These are phyloP conservation scores for Tridacna gigas DNA, from an alignment of 2,888 invertebrate species.

Conservation along the genomic window DNA sequence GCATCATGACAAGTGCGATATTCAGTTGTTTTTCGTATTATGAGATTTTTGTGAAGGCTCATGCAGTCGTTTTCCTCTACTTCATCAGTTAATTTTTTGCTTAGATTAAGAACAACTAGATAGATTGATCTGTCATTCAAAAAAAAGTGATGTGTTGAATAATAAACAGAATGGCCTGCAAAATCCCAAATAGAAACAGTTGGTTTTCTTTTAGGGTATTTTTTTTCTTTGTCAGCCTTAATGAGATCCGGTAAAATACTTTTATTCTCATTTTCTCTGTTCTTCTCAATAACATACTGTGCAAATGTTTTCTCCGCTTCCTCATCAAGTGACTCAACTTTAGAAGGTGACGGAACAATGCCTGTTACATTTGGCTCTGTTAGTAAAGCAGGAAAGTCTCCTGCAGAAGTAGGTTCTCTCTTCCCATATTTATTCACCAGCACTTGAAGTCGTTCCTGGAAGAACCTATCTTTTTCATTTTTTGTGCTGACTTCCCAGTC, in stretches of 20 bases:
- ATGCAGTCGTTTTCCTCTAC: background rate
- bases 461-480: background rate
- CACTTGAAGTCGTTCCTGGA: background rate
- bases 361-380: background rate
- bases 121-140: constrained; percentile 52
- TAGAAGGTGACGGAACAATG: no score
- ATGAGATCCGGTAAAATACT: no score
- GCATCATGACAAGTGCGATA: background rate
- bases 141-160: constrained; percentile 58
- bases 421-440: background rate
- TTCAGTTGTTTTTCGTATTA: background rate
- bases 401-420: background rate
- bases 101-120: constrained; percentile 49
- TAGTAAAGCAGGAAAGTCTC: background rate
- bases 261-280: background rate
- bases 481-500: background rate
- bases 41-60: background rate
- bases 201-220: background rate
- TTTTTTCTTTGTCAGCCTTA: background rate
- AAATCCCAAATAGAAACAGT: constrained; percentile 54
- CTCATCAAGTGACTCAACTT: background rate
- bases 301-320: background rate
- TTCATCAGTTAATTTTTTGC: background rate
- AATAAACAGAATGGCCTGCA: constrained; percentile 35
- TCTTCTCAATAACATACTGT: background rate